Percentiles rank a stretch among this genome's conserved stretches.
phyloP scores from a whole-genome alignment of 2,113 vertebrate species.

The Callopanchax toddi region DNA sequence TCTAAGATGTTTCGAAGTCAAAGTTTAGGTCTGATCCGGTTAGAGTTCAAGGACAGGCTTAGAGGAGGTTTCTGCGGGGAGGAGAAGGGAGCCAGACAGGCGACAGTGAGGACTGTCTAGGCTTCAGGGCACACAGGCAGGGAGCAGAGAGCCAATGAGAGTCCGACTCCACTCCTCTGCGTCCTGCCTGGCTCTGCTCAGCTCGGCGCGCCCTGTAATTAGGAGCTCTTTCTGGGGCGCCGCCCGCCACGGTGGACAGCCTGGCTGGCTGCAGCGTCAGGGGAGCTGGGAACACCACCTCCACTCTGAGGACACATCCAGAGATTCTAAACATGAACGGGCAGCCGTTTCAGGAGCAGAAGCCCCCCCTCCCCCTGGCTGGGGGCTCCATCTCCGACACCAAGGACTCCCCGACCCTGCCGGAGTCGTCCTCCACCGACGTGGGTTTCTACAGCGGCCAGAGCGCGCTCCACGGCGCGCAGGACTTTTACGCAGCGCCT shows the following conservation, averaged over 20 bases:
- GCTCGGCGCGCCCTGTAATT: slow-evolving; percentile 76
- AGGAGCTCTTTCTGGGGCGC: slow-evolving; percentile 67
- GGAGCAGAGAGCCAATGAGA: slow-evolving; percentile 67
- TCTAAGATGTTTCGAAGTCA: no score
- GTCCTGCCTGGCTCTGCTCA: slow-evolving; percentile 65
- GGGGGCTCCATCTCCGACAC: slow-evolving; percentile 78
- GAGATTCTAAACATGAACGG: slow-evolving; percentile 81
- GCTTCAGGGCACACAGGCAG: slow-evolving; percentile 62
- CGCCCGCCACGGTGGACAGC: slow-evolving; percentile 71
- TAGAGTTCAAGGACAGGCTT: slow-evolving; percentile 47
- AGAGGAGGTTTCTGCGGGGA: slow-evolving; percentile 72
- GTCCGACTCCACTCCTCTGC: slow-evolving; percentile 56
- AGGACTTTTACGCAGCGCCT: slow-evolving; percentile 83
- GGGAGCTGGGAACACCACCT: slow-evolving; percentile 53
- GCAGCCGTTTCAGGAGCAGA: slow-evolving; percentile 86
- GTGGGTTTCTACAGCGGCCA: slow-evolving; percentile 85
- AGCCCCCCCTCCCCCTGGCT: slow-evolving; percentile 75
- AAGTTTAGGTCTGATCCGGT: no score
- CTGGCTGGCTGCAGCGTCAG: slow-evolving; percentile 55
- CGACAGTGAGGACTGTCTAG: slow-evolving; percentile 66
- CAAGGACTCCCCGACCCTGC: slow-evolving; percentile 88
- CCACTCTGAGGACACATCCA: slow-evolving; percentile 26
- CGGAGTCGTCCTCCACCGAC: slow-evolving; percentile 86
- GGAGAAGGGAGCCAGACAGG: slow-evolving; percentile 73
- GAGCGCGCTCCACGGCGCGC: slow-evolving; percentile 71